These are phyloP conservation scores for Thereva nobilitata DNA, from an alignment of 2,888 invertebrate species.

Conservation along the genomic window DNA sequence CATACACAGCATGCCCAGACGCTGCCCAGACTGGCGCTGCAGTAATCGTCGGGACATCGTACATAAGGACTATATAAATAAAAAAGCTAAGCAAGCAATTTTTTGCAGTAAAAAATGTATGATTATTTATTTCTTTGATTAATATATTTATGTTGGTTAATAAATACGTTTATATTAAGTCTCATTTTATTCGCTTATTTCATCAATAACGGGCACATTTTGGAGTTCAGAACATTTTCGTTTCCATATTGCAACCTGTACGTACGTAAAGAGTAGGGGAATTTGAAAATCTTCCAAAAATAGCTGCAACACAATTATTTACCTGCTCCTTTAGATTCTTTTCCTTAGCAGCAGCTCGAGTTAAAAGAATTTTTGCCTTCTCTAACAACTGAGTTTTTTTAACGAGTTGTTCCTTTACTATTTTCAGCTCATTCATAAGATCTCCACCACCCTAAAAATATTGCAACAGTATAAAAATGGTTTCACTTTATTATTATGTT, in stretches of 20 bases:
- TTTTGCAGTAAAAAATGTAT: too few species aligned
- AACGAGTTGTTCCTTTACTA: conserved; percentile 62
- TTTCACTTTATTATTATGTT: not conserved
- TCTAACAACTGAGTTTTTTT: conserved; percentile 66
- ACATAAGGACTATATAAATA: too few species aligned
- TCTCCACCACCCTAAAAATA: conserved; percentile 26
- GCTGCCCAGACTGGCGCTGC: too few species aligned
- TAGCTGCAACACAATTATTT: conserved; percentile 30
- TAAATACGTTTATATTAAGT: not conserved
- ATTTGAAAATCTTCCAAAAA: not conserved
- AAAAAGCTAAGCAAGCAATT: too few species aligned
- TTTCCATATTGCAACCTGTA: conserved; percentile 52
- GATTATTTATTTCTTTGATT: not conserved
- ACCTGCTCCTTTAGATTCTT: conserved; percentile 66
- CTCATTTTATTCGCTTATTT: conserved; percentile 54
- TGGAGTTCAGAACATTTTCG: conserved; percentile 57
- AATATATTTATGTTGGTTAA: conserved; percentile 1
- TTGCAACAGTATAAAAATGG: conserved; percentile 1
- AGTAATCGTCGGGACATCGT: too few species aligned
- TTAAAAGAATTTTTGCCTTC: conserved; percentile 67
- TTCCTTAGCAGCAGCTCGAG: conserved; percentile 68
- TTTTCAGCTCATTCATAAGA: conserved; percentile 57
- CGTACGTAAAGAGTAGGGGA: not conserved
- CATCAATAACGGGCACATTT: conserved; percentile 59
- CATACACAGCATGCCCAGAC: too few species aligned